Conservation (phyloP, 1,140 invertebrate species). For the Zeugodacus cucurbitae region DNA sequence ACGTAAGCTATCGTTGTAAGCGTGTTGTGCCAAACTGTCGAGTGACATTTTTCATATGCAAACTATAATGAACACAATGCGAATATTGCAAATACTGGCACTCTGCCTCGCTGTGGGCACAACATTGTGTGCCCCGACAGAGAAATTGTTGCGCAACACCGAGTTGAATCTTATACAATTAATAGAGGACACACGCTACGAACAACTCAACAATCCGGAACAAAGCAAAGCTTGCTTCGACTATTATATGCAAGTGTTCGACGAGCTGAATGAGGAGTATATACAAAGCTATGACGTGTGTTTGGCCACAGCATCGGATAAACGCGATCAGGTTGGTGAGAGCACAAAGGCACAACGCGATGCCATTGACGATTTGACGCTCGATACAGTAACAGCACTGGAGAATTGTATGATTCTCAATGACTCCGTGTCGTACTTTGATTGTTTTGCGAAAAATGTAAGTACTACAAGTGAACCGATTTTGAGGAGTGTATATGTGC, state of each 20-base stretch:
- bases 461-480: background rate
- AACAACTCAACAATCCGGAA: background rate
- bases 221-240: background rate
- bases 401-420: background rate
- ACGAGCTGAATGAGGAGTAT: background rate
- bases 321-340: background rate
- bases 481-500: background rate
- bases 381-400: background rate
- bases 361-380: background rate
- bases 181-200: background rate
- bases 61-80: no score
- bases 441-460: background rate
- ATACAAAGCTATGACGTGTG: background rate
- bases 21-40: no score
- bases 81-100: background rate
- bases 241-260: background rate
- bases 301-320: background rate
- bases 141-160: background rate
- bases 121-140: background rate
- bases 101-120: background rate
- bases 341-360: background rate
- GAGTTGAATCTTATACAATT: background rate
- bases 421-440: background rate
- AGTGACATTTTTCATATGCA: no score
- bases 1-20: no score